Evolutionary conservation across 1,140 invertebrate species (phyloP), one percentile per base, ranked within the genome.

Genomic region (Tetragonula clypearis): DNA sequence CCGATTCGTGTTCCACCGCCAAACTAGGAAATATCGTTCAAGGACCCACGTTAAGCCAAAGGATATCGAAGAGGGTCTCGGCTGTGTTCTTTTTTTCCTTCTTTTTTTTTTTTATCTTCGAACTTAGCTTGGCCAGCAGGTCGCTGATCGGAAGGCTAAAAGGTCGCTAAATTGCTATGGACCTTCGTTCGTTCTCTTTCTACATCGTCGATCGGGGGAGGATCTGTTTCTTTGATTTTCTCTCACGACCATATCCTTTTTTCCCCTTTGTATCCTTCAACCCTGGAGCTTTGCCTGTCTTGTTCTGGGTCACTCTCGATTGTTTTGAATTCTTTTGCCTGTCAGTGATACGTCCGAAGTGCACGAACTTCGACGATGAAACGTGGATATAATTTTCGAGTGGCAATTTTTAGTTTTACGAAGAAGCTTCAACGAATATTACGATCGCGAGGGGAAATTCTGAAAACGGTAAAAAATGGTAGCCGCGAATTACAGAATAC

Each of bases 11-110:
- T 81, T 90, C 77, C 76, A 23, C 60, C 75, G 72, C 81, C 56
- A 90, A 88, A 88, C 69, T 69, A 85, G 82, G 87, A 90, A 89
- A 90, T 85, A 90, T 82, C 85, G 41, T 62, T 53, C 14, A 69
- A 79, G 65, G 30, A 55, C 14, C 41, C 49, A 21, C 77, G 49
- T 68, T 68, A 68, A 79, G 65, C 49, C 55, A 23, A 15, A 17
- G n/a, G 65, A 35, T 79, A 53, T 68, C 23, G 15, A 30, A 68
- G 21, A 17, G 58, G 15, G 21, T 17, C 23, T 17, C 41, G 30
- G 30, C 15, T 35, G 9, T 17, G 23, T 21, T 49, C 23, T 49
- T 68, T 79, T 68, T 53, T 68, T 68, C 8, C 5, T 17, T 35
- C 14, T 49, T 15, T 49, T 14, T 30, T 49, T 66, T 78, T 79